Evolutionary conservation across 35 echinoderm and acorn worm genomes (phyloP).

Genomic region (Strongylocentrotus purpuratus): DNA sequence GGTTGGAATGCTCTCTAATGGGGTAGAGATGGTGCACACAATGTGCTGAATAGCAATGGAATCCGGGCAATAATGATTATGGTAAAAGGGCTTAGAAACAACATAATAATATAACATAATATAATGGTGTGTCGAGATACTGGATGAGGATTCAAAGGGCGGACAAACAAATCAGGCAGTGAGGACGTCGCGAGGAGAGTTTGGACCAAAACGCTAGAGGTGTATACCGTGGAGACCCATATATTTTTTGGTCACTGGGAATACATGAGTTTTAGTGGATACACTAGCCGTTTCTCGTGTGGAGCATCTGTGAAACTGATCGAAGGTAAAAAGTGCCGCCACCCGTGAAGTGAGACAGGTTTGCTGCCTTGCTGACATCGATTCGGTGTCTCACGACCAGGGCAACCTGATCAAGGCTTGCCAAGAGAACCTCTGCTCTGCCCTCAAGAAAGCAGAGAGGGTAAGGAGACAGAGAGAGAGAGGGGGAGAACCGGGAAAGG

Average conservation of each 20-base stretch:
- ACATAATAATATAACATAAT: too few relatives aligned
- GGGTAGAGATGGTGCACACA: neutral
- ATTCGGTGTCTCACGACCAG: neutral
- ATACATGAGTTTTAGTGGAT: neutral
- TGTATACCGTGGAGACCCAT: neutral
- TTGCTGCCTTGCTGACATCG: conserved; percentile 24
- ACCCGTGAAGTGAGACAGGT: conserved; percentile 1
- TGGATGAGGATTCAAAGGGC: neutral
- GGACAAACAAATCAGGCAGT: neutral
- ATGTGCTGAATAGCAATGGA: neutral
- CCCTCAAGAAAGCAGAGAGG: neutral
- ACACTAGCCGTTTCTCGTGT: conserved; percentile 1
- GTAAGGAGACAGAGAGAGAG: neutral
- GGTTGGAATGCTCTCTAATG: neutral
- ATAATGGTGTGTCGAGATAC: neutral
- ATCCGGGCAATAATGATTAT: neutral
- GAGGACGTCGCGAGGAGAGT: neutral
- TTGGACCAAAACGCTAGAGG: neutral
- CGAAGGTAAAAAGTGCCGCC: conserved; percentile 43
- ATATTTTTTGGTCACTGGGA: neutral
- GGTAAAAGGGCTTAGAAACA: too few relatives aligned
- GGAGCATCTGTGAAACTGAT: conserved; percentile 40
- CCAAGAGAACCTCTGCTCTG: neutral
- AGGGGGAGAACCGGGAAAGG: neutral
- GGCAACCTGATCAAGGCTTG: conserved; percentile 35